Conservation (phyloP, 2,113 vertebrate genomes). For the Pipra filicauda region DNA sequence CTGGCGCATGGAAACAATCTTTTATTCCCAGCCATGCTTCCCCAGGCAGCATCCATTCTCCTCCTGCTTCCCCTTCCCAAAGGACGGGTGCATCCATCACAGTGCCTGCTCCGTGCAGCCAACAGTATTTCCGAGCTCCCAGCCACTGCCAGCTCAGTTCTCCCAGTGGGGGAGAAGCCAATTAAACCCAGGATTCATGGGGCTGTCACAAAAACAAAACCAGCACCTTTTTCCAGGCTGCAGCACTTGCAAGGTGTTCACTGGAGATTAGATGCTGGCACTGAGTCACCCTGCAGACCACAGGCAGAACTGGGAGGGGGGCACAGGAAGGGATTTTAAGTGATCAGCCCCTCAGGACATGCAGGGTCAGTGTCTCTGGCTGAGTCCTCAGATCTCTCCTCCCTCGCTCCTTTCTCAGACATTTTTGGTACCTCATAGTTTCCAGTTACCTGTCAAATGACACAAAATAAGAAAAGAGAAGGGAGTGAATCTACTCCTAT, state of each 20-base stretch:
- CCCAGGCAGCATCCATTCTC: not conserved
- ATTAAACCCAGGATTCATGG: not conserved
- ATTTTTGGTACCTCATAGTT: not conserved
- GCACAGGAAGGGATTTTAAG: not conserved
- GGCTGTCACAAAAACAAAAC: not conserved
- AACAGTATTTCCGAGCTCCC: no score
- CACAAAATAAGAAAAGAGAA: no score
- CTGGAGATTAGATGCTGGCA: not conserved
- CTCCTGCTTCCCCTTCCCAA: not conserved
- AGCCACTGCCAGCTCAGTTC: not conserved
- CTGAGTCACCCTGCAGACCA: not conserved
- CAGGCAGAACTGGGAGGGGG: no score
- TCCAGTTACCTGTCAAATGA: not conserved
- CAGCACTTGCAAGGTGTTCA: not conserved
- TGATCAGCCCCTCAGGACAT: not conserved
- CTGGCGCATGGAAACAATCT: not conserved
- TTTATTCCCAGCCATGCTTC: not conserved
- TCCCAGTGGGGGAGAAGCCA: not conserved
- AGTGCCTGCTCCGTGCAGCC: not conserved
- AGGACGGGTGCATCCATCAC: fast-evolving
- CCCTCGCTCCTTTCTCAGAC: not conserved
- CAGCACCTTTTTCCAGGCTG: not conserved
- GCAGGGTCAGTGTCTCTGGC: not conserved
- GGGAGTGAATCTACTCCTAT: not conserved
- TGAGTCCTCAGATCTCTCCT: not conserved